Base-by-base conservation (phyloP, 2,888 invertebrate genomes). In the Sepiola atlantica region DNA sequence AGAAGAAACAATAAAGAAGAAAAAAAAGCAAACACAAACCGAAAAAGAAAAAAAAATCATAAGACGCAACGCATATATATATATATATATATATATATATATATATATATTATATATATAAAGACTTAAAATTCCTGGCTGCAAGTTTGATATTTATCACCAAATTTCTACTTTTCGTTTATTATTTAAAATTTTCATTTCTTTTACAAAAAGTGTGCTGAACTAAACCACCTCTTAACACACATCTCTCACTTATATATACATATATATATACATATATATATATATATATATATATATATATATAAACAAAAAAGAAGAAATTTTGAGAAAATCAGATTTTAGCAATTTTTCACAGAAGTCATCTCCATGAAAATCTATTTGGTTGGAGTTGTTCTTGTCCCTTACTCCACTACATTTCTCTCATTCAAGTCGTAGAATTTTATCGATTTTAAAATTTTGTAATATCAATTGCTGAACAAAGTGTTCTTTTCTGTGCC, bases 351-450 rank as follows among this genome's bases (percentile, higher is more conserved):
- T 77, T 77, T 77, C 77, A 45, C 45, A 77, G n/a, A 77, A 77
- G 32, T n/a, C 77, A 77, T 77, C n/a, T 77, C 77, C 77, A 77
- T 77, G n/a, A 32, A 77, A 77, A 32, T 12, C n/a, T 77, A 61
- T 61, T 24, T 77, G 45, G 77, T 77, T 77, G 77, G 77, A 77
- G 77, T 77, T 77, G 77, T 32, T n/a, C n/a, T 77, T 77, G 77
- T 77, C 77, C 77, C n/a, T 77, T 77, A 77, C 77, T 77, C n/a
- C 77, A 77, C n/a, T 77, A 77, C 77, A 77, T 77, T 77, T 77
- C 18, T 77, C 77, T 77, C 77, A 77, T 77, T 77, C 77, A 77
- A 77, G 32, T 77, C 77, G 14, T 77, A 77, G 77, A 77, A 77
- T 77, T 77, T 77, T 77, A 77, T 77, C 10, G n/a, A 77, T 77